Conservation (phyloP, 2,113 vertebrate species). For the Leucopternis melanops region DNA sequence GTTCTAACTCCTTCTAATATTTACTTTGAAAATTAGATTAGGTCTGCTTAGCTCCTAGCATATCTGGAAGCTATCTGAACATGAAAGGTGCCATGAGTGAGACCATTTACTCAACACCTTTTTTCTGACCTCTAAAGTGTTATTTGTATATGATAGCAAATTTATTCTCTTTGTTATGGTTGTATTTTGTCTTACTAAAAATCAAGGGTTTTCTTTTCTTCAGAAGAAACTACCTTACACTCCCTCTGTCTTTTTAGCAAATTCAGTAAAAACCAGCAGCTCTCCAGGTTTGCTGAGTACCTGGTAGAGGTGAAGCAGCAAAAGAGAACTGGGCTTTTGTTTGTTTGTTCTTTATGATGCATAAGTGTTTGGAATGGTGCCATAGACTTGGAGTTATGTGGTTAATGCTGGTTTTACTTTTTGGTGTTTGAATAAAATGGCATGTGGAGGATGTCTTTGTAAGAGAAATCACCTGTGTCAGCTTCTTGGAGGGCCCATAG, state of each 20-base stretch:
- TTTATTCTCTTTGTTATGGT: not conserved
- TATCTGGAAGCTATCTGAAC: not conserved
- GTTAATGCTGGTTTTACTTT: not conserved
- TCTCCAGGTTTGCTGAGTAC: not conserved
- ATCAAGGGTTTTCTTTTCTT: not conserved
- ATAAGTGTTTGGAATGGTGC: not conserved
- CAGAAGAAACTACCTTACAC: not conserved
- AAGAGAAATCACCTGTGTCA: not conserved
- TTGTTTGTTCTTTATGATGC: not conserved
- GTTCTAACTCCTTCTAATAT: not conserved
- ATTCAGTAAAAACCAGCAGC: not conserved
- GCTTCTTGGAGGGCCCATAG: not conserved
- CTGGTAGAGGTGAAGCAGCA: not conserved
- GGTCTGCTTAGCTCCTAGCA: not conserved
- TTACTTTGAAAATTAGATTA: not conserved
- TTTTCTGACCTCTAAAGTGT: not conserved
- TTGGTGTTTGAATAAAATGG: not conserved
- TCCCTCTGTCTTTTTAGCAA: not conserved
- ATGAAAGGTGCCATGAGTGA: not conserved
- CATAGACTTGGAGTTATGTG: not conserved
- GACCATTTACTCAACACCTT: not conserved
- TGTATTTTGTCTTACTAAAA: not conserved
- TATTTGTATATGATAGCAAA: not conserved
- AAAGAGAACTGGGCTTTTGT: not conserved
- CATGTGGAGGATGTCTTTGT: not conserved